phyloP scores from a whole-genome alignment of 2,888 invertebrate genomes.

The Ormyrus nitidulus region DNA sequence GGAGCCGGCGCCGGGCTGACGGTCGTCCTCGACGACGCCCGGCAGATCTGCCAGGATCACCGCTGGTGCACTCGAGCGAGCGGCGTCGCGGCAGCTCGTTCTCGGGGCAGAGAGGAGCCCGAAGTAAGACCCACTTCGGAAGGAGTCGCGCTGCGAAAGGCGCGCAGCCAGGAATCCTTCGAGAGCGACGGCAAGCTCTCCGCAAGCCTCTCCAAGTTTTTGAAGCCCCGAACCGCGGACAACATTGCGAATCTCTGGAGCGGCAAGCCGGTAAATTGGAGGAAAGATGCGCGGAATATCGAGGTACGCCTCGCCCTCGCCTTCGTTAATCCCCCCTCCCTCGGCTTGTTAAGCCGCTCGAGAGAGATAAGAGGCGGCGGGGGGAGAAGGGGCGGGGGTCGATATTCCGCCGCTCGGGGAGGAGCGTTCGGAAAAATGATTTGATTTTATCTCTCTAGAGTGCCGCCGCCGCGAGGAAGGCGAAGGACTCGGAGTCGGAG shows the following conservation, averaged over 20 bases:
- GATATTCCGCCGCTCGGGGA: conserved; percentile 11
- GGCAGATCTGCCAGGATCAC: conserved; percentile 17
- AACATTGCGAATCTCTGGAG: conserved; percentile 66
- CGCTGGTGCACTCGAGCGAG: conserved; percentile 41
- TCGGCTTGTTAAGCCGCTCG: neutral
- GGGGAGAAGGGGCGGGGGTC: neutral
- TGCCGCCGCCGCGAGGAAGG: conserved; percentile 6
- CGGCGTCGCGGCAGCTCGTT: neutral
- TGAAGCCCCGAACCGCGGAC: conserved; percentile 61
- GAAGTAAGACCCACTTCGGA: neutral
- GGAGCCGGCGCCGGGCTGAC: conserved; percentile 14
- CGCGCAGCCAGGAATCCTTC: neutral
- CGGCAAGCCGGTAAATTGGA: conserved; percentile 57
- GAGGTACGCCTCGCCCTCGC: neutral
- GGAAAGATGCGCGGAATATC: conserved; percentile 11
- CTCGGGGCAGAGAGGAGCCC: conserved; percentile 7
- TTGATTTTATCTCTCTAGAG: conserved; percentile 35
- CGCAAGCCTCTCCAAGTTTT: conserved; percentile 21
- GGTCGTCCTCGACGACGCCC: conserved; percentile 31
- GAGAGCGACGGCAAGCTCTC: neutral
- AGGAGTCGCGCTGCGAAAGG: neutral
- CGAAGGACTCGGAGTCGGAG: conserved; percentile 21
- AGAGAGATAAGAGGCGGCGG: conserved; percentile 10
- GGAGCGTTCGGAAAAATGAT: conserved; percentile 6
- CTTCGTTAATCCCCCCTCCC: neutral